phyloP scores from a whole-genome alignment of 2,113 vertebrate species.

The Oreochromis spilurus region DNA sequence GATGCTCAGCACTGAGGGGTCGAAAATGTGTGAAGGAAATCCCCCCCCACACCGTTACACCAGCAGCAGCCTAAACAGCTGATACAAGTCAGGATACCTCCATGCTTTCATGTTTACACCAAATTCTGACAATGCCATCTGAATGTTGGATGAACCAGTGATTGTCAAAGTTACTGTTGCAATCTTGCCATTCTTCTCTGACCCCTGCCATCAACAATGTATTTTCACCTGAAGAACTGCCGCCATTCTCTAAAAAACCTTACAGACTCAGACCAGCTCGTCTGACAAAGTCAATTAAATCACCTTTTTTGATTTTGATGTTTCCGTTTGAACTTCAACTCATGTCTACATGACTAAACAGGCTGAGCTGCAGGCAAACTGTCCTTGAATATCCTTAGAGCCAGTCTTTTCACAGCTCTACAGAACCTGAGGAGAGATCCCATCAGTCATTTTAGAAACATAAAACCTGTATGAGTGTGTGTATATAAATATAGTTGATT shows the following conservation, averaged over 20 bases:
- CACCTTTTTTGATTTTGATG: not conserved
- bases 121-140: not conserved
- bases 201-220: not conserved
- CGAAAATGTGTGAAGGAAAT: not conserved
- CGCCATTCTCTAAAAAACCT: fast-evolving
- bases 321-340: not conserved
- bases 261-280: not conserved
- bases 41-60: too few species aligned
- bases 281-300: not conserved
- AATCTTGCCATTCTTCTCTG: not conserved
- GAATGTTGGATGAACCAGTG: not conserved
- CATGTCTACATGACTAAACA: fast-evolving
- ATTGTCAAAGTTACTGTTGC: not conserved
- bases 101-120: not conserved
- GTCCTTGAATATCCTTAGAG: not conserved
- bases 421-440: not conserved
- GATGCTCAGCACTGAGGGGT: not conserved
- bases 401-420: not conserved
- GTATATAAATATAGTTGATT: not conserved
- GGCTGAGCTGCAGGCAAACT: not conserved
- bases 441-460: not conserved
- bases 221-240: not conserved
- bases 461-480: not conserved
- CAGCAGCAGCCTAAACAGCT: too few species aligned
- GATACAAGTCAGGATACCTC: not conserved